Conservation (phyloP, 2,797 vertebrate genomes). For the Serranus cabrilla region DNA sequence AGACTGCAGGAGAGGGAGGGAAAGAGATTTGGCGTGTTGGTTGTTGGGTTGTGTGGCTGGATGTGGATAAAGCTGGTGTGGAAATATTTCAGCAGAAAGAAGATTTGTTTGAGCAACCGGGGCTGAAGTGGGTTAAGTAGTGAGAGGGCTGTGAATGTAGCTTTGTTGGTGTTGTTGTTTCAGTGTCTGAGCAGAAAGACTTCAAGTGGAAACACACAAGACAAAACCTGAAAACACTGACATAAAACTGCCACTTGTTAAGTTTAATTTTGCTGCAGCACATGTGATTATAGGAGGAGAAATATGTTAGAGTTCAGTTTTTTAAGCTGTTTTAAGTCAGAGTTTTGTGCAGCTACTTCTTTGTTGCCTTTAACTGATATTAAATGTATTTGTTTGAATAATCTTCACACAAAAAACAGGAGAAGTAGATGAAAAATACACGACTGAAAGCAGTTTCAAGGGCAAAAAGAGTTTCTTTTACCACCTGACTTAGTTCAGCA, state of each 20-base stretch:
- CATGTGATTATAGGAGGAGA: too few species aligned
- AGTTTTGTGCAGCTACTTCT: too few species aligned
- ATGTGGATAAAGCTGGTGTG: constrained; percentile 15
- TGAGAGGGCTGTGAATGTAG: constrained; percentile 23
- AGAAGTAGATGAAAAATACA: neutral
- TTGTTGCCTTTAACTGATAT: too few species aligned
- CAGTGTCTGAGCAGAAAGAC: neutral
- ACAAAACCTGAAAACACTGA: neutral
- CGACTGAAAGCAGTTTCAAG: neutral
- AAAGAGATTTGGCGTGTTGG: neutral
- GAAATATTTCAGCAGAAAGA: constrained; percentile 41
- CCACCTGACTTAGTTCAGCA: neutral
- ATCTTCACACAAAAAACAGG: neutral
- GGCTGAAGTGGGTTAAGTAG: constrained; percentile 15
- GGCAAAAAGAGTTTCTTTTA: neutral
- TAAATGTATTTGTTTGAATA: too few species aligned
- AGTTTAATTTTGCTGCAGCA: neutral
- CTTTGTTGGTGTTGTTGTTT: constrained; percentile 29
- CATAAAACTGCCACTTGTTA: too few species aligned
- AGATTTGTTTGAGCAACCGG: constrained; percentile 45
- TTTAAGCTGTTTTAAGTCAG: too few species aligned
- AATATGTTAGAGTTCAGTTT: too few species aligned
- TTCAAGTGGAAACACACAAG: neutral
- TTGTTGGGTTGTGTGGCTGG: neutral
- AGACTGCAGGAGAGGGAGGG: constrained; percentile 81